phyloP scores from a whole-genome alignment of 2,113 vertebrate genomes.

The Cavia porcellus region DNA sequence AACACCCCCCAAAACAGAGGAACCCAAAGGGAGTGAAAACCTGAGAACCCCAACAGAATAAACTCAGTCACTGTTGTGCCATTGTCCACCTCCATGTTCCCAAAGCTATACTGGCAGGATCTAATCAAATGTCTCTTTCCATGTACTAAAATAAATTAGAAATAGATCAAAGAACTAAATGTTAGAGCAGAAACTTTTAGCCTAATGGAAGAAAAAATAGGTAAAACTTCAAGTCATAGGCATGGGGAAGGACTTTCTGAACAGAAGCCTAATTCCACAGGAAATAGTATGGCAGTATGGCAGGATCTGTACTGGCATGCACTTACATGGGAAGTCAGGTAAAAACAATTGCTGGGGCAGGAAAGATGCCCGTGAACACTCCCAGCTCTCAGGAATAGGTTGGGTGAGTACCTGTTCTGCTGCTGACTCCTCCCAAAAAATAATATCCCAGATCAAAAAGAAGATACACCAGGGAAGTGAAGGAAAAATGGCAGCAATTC shows the following conservation, averaged over 20 bases:
- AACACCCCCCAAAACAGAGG: constrained; percentile 67
- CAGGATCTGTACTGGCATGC: too few relatives aligned
- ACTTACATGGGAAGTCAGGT: neutral
- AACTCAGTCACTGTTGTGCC: constrained; percentile 57
- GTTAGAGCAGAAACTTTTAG: neutral
- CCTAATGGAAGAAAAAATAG: neutral
- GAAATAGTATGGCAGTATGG: too few relatives aligned
- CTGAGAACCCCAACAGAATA: constrained; percentile 67
- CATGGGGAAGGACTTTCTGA: neutral
- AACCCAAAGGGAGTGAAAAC: neutral
- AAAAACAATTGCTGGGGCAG: neutral
- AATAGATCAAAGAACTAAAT: neutral
- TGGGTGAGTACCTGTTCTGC: neutral
- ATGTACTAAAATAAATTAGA: neutral
- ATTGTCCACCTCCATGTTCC: neutral
- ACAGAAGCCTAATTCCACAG: neutral
- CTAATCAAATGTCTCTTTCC: neutral
- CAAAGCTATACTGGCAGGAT: neutral
- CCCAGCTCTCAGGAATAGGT: neutral
- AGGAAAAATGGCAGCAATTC: neutral
- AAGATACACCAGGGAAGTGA: neutral
- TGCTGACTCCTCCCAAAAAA: neutral
- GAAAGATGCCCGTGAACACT: neutral
- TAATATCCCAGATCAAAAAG: neutral
- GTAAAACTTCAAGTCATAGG: neutral